Percentiles rank a stretch among this genome's conserved stretches.
phyloP scores from a whole-genome alignment of 2,888 invertebrate genomes.

The Melieria crassipennis region DNA sequence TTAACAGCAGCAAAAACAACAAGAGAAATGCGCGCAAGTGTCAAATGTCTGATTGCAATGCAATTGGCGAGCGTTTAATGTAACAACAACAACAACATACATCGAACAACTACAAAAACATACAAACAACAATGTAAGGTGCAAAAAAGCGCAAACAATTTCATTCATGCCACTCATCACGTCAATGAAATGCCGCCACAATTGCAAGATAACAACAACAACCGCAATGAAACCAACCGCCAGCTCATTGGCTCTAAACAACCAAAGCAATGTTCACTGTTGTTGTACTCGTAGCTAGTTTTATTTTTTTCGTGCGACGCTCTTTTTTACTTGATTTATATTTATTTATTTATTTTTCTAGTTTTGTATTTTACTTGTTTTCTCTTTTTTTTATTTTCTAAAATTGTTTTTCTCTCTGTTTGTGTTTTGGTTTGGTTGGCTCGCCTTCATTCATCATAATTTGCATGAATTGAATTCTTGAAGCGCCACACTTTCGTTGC shows the following conservation, averaged over 20 bases:
- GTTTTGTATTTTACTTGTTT: no score
- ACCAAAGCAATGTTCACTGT: no score
- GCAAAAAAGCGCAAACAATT: constrained; percentile 2
- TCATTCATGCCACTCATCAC: constrained; percentile 13
- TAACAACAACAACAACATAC: no score
- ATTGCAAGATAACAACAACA: no score
- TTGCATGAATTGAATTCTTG: constrained; percentile 16
- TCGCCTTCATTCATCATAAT: not conserved
- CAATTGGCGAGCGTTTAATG: not conserved
- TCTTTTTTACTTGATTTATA: no score
- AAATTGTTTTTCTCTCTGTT: not conserved
- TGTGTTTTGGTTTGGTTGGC: not conserved
- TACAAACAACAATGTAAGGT: not conserved
- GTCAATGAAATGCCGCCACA: not conserved
- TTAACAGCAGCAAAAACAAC: no score
- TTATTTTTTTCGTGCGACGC: no score
- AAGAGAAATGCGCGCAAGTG: not conserved
- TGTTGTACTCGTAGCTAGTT: no score
- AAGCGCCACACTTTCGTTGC: constrained; percentile 9
- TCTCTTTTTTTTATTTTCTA: not conserved
- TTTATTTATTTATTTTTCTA: no score
- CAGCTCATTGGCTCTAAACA: no score
- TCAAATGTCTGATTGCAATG: not conserved
- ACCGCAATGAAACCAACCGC: no score
- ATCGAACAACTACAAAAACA: not conserved